These are phyloP conservation scores for Tipula confusa DNA, from an alignment of 2,888 invertebrate genomes.

Conservation along the genomic window DNA sequence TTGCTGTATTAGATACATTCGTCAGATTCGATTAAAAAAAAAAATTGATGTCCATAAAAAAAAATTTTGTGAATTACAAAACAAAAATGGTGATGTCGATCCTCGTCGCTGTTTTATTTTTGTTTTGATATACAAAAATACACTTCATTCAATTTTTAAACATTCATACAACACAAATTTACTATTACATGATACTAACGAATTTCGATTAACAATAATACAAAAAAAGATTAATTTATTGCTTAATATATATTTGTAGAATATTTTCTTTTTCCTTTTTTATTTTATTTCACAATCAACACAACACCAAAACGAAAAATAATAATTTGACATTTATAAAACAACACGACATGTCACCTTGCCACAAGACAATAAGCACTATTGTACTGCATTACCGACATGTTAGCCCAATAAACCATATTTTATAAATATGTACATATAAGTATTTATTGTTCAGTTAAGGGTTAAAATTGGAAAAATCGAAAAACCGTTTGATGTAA, in stretches of 20 bases:
- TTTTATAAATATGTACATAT: neutral
- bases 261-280: neutral
- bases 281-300: neutral
- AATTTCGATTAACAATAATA: neutral
- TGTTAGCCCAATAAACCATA: neutral
- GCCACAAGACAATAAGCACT: neutral
- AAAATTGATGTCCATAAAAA: neutral
- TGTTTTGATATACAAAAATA: neutral
- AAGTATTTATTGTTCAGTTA: neutral
- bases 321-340: neutral
- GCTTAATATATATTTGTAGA: neutral
- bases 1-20: neutral
- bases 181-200: neutral
- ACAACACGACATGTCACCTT: slow-evolving; percentile 29
- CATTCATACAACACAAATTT: neutral
- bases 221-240: neutral
- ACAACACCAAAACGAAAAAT: neutral
- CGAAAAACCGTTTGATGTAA: neutral
- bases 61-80: neutral
- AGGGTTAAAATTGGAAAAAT: neutral
- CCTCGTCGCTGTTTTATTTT: neutral
- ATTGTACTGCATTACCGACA: neutral
- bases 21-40: neutral
- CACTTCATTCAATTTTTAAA: neutral
- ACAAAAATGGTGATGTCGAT: neutral